Conservation (phyloP, 2,888 invertebrate species). For the Mycogona germanica region DNA sequence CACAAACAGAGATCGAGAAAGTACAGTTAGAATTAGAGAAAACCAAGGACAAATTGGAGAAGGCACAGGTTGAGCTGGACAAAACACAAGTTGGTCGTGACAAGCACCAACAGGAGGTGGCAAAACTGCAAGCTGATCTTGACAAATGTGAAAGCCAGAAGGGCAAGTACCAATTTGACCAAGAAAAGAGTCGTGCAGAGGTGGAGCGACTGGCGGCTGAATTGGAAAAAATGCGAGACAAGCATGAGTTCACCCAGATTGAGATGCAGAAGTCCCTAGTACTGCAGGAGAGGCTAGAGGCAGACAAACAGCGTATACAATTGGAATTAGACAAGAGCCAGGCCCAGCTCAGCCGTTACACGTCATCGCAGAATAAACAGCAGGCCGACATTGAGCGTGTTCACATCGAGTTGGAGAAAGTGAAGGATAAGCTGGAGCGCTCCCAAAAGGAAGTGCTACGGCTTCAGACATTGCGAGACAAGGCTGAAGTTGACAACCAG, state of each 20-base stretch:
- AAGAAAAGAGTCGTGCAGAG: slow-evolving; percentile 73
- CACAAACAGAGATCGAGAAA: slow-evolving; percentile 55
- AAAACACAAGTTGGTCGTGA: slow-evolving; percentile 21
- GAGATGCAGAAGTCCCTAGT: slow-evolving; percentile 26
- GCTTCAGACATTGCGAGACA: slow-evolving; percentile 55
- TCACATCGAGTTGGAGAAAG: slow-evolving; percentile 78
- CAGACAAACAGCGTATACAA: slow-evolving; percentile 33
- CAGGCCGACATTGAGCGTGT: slow-evolving; percentile 49
- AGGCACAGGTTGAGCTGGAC: slow-evolving; percentile 23
- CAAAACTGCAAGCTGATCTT: slow-evolving; percentile 59
- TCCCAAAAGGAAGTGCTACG: slow-evolving; percentile 36
- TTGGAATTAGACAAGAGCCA: slow-evolving; percentile 55
- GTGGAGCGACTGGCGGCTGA: slow-evolving; percentile 60
- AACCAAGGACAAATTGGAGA: slow-evolving; percentile 28
- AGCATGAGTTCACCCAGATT: slow-evolving; percentile 25
- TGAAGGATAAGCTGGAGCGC: slow-evolving; percentile 64
- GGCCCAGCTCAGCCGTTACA: slow-evolving; percentile 12
- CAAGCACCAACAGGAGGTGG: slow-evolving; percentile 28
- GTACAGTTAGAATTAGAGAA: slow-evolving; percentile 33
- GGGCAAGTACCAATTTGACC: slow-evolving; percentile 23
- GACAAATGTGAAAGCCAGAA: slow-evolving; percentile 52
- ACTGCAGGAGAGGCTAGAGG: slow-evolving; percentile 26
- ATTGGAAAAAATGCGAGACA: slow-evolving; percentile 24
- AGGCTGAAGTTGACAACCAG: slow-evolving; percentile 27
- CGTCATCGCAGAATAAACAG: slow-evolving; percentile 25